phyloP scores from a whole-genome alignment of 2,888 invertebrate species.

The Tridacna crocea region DNA sequence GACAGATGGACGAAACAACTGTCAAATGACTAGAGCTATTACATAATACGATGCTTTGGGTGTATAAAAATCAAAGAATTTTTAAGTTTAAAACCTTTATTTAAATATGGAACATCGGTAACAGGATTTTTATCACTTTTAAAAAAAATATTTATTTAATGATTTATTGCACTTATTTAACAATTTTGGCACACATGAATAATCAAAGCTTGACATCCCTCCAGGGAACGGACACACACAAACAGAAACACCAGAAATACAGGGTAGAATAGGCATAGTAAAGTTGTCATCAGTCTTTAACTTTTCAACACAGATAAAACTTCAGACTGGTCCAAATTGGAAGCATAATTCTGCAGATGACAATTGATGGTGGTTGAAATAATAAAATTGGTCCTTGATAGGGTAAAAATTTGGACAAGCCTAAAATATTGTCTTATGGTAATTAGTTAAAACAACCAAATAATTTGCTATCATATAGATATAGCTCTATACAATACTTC shows the following conservation, averaged over 20 bases:
- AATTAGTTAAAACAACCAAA: too few species aligned
- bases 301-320: too few species aligned
- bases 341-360: too few species aligned
- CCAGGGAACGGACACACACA: neutral
- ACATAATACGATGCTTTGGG: too few species aligned
- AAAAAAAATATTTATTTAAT: neutral
- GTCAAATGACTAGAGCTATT: too few species aligned
- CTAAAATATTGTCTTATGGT: too few species aligned
- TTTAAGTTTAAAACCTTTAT: neutral
- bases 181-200: constrained; percentile 18
- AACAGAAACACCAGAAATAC: neutral
- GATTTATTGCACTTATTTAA: constrained; percentile 13
- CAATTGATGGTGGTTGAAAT: too few species aligned
- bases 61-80: neutral
- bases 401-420: too few species aligned
- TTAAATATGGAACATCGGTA: neutral
- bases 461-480: neutral
- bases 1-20: too few species aligned
- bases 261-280: neutral
- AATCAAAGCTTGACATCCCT: neutral
- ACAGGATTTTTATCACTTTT: neutral
- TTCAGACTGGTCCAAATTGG: too few species aligned
- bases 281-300: too few species aligned
- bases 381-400: too few species aligned
- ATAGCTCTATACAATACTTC: neutral